phyloP scores from a whole-genome alignment of 2,888 invertebrate species.

The Portevinia maculata region DNA sequence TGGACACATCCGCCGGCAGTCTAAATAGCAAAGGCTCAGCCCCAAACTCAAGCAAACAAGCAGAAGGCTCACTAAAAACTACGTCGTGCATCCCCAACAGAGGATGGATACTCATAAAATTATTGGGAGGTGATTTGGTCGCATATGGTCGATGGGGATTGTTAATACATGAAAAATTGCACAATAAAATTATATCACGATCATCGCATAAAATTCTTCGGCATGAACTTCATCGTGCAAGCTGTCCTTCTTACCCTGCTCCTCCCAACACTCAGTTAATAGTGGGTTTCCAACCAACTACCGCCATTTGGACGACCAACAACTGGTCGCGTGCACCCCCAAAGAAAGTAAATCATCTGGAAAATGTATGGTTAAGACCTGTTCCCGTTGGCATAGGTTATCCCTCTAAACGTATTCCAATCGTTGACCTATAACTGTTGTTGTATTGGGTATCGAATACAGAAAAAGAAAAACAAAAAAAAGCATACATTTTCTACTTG shows the following conservation, averaged over 20 bases:
- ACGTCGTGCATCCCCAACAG: neutral
- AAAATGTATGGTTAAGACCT: slow-evolving; percentile 70
- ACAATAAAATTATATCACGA: slow-evolving; percentile 70
- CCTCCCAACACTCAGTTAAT: neutral
- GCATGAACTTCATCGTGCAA: slow-evolving; percentile 56
- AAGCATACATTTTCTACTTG: slow-evolving; percentile 41
- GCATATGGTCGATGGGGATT: slow-evolving; percentile 63
- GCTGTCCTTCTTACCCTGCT: slow-evolving; percentile 25
- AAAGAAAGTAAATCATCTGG: slow-evolving; percentile 66
- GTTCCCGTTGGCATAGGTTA: slow-evolving; percentile 68
- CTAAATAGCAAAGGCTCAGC: slow-evolving; percentile 33
- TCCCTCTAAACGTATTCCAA: slow-evolving; percentile 64
- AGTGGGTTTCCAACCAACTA: slow-evolving; percentile 1
- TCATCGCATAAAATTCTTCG: slow-evolving; percentile 67
- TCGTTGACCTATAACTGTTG: slow-evolving; percentile 68
- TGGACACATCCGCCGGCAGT: slow-evolving; percentile 1
- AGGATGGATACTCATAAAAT: slow-evolving; percentile 61
- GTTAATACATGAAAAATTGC: slow-evolving; percentile 66
- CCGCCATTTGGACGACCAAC: slow-evolving; percentile 20
- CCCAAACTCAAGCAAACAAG: neutral
- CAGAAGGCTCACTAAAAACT: neutral
- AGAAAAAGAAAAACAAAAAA: slow-evolving; percentile 21
- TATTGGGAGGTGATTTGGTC: slow-evolving; percentile 67
- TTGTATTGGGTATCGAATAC: slow-evolving; percentile 50
- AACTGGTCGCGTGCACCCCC: slow-evolving; percentile 49